phyloP scores from a whole-genome alignment of 2,888 invertebrate species.

The Pammene fasciana region DNA sequence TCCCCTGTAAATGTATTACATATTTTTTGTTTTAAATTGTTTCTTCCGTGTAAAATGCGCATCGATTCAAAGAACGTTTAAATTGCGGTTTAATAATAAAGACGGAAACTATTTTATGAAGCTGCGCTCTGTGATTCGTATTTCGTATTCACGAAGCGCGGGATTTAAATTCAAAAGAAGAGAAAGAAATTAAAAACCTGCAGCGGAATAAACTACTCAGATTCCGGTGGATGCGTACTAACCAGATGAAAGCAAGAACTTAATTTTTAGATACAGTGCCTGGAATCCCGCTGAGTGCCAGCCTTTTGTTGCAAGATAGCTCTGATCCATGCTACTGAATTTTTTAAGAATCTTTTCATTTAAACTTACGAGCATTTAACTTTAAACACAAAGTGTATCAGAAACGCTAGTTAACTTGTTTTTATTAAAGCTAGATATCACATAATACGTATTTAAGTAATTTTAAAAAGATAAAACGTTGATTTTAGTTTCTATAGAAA shows the following conservation, averaged over 20 bases:
- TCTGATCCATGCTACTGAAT: constrained; percentile 22
- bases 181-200: constrained; percentile 70
- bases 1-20: background rate
- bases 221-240: constrained; percentile 56
- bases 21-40: constrained; percentile 1
- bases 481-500: too few relatives aligned
- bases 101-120: constrained; percentile 53
- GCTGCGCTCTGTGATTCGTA: constrained; percentile 54
- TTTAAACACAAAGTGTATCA: background rate
- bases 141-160: constrained; percentile 63
- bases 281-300: constrained; percentile 44
- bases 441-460: too few relatives aligned
- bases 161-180: constrained; percentile 63
- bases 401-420: background rate
- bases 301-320: constrained; percentile 42
- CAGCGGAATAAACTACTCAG: constrained; percentile 60
- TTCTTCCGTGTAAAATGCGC: constrained; percentile 12
- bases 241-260: constrained; percentile 46
- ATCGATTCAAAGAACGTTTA: constrained; percentile 20
- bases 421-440: too few relatives aligned
- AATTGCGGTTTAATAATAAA: constrained; percentile 36
- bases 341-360: background rate
- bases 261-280: constrained; percentile 48
- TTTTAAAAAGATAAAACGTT: too few relatives aligned
- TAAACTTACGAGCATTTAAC: background rate